Evolutionary conservation across 2,888 invertebrate genomes (phyloP).

Genomic region (Philaethria dido): DNA sequence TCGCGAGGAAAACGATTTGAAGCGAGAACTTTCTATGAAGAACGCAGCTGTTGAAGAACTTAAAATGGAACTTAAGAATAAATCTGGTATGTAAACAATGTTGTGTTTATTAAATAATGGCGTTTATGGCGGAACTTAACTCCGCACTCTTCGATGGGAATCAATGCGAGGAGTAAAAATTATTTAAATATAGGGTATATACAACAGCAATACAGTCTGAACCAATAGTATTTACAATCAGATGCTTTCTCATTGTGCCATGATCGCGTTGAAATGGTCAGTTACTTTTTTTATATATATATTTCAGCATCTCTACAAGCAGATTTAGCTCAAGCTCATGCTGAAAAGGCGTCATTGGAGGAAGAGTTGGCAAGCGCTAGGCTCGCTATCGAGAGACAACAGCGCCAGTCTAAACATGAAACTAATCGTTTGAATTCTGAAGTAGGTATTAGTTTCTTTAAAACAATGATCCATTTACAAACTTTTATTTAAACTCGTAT

Average conservation of each 20-base stretch:
- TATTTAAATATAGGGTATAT: no score
- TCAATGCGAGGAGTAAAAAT: no score
- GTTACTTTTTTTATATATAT: not conserved
- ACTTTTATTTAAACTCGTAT: no score
- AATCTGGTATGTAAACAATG: constrained; percentile 84
- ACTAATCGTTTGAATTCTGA: constrained; percentile 89
- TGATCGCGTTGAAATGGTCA: no score
- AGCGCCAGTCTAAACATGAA: constrained; percentile 90
- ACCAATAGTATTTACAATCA: no score
- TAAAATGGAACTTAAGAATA: constrained; percentile 90
- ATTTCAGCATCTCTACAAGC: constrained; percentile 88
- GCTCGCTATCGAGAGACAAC: constrained; percentile 87
- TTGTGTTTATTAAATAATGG: no score
- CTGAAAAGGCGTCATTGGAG: constrained; percentile 91
- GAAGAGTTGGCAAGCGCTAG: constrained; percentile 90
- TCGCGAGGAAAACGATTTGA: constrained; percentile 89
- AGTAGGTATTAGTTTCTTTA: no score
- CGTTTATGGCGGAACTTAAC: no score
- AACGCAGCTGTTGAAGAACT: constrained; percentile 90
- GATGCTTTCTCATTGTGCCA: no score
- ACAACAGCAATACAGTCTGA: no score
- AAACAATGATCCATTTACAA: no score
- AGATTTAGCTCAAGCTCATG: constrained; percentile 89
- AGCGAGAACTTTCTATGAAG: constrained; percentile 90
- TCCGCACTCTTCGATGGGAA: no score